Evolutionary conservation across 2,888 invertebrate genomes (phyloP), one percentile per base, ranked within the genome.

Genomic region (Lasioglossum leucozonium): DNA sequence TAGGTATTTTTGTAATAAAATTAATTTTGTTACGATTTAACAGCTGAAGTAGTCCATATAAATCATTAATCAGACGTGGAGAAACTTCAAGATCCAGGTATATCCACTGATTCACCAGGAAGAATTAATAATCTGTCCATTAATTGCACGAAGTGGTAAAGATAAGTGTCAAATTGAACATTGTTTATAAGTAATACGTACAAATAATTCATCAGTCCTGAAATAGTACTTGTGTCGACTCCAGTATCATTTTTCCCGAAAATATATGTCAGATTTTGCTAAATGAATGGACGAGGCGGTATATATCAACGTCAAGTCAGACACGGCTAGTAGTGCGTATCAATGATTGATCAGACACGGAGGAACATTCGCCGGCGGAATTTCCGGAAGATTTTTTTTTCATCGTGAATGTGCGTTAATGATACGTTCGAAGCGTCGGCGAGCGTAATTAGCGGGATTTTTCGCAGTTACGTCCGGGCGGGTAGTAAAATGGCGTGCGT

Each of bases 1-100:
- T 0, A 10, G 10, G 0, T 1, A n/a, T 8, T n/a, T n/a, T n/a
- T 3, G 10, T 3, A 10, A 51, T 3, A 3, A 10, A n/a, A 51
- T n/a, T 1, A 51, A 51, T 51, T 51, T 51, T 0, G 22, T 11
- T 8, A 42, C 11, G 42, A 42, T 11, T 42, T 11, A 47, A 47
- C 0, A 18, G 5, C 18, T 44, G 16, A 16, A 16, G 4, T n/a
- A 10, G 22, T 22, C 2, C 22, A 8, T 22, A 51, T 51, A 51
- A 51, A 51, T 51, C 8, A 51, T 51, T 51, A 22, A 22, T 51
- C 22, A 22, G 22, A 22, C 22, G 22, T 51, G 6, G 51, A 51
- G 51, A 3, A n/a, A n/a, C 22, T 51, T 22, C 8, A 51, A 18
- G 47, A 8, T 8, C 2, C 51, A 51, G 22, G 51, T 51, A 22